A percentile compares a stretch with the other conserved stretches of the same genome.
Conservation (phyloP, 2,113 vertebrate genomes). For the Amblyopsis rosae region DNA sequence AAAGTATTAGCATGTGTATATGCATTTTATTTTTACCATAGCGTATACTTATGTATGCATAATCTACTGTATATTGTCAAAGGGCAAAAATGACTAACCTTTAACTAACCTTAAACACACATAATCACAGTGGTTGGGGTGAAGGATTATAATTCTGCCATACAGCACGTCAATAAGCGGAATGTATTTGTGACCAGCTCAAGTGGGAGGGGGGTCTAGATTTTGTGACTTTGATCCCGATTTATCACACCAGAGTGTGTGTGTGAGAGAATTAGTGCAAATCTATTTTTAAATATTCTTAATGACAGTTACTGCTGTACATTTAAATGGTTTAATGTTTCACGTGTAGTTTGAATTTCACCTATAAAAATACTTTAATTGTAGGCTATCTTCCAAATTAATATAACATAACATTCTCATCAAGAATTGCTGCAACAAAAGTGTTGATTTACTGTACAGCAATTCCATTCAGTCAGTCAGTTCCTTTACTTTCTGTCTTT, state of each 20-base stretch:
- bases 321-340: no score
- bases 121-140: conserved; percentile 29
- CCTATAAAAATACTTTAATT: no score
- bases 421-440: no score
- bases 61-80: not conserved
- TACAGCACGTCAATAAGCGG: conserved; percentile 19
- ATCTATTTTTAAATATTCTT: conserved; percentile 23
- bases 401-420: no score
- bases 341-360: no score
- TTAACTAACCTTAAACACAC: conserved; percentile 20
- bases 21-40: not conserved
- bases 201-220: conserved; percentile 12
- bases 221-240: conserved; percentile 60
- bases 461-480: no score
- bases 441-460: no score
- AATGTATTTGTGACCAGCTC: conserved; percentile 12
- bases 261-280: conserved; percentile 5
- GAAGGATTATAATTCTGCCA: conserved; percentile 37
- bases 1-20: not conserved
- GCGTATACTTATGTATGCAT: not conserved
- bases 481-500: no score
- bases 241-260: conserved; percentile 55
- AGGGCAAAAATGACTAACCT: conserved; percentile 12
- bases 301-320: not conserved
- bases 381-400: no score